Conservation (phyloP, 2,888 invertebrate species). For the Machimus atricapillus region DNA sequence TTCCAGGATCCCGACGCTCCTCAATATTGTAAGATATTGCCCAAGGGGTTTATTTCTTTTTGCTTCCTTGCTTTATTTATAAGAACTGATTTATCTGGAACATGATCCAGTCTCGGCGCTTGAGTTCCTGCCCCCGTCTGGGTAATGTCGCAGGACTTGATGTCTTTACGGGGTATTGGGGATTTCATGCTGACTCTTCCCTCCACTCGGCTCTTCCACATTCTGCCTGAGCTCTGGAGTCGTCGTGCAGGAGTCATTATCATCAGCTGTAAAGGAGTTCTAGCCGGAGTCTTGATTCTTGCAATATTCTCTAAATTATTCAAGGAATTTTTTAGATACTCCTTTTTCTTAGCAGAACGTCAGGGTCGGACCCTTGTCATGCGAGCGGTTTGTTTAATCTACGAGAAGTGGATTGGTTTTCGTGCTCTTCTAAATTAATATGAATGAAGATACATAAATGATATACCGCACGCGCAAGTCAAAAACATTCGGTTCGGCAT, state of each 20-base stretch:
- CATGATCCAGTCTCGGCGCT: not conserved
- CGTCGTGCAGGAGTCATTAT: not conserved
- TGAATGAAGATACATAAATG: not conserved
- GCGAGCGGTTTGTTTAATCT: not conserved
- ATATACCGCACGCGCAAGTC: not conserved
- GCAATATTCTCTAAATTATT: not conserved
- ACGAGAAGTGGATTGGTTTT: not conserved
- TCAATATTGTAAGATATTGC: not conserved
- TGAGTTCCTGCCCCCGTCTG: not conserved
- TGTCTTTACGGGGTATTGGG: not conserved
- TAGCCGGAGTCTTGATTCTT: not conserved
- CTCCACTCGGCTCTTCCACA: not conserved
- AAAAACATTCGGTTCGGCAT: not conserved
- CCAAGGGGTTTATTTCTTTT: not conserved
- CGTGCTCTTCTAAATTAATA: not conserved
- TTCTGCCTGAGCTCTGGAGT: not conserved
- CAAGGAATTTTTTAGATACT: not conserved
- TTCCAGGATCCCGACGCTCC: not conserved
- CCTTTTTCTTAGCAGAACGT: not conserved
- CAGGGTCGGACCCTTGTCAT: not conserved
- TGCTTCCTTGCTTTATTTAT: not conserved
- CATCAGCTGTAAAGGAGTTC: not conserved
- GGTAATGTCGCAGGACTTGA: not conserved
- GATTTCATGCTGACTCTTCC: not conserved
- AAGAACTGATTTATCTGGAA: not conserved